A percentile compares a stretch with the other conserved stretches of the same genome.
Evolutionary conservation across 2,113 vertebrate species (phyloP).

Genomic region (Podilymbus podiceps): DNA sequence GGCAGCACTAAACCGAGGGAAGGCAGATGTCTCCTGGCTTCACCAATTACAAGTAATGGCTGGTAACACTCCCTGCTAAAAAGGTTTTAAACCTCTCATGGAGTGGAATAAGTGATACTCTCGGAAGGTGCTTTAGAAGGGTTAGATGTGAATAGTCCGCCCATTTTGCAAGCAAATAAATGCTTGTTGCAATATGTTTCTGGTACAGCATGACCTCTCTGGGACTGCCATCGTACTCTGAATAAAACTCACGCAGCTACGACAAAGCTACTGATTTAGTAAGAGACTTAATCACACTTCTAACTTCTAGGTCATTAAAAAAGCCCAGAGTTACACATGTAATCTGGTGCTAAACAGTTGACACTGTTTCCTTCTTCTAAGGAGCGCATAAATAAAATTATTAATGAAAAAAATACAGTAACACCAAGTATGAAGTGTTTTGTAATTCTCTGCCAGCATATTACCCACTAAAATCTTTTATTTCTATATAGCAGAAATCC

Average conservation of each 20-base stretch:
- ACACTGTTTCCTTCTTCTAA: neutral
- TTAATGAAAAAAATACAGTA: neutral
- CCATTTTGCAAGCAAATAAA: neutral
- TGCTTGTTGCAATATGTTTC: neutral
- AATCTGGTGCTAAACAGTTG: neutral
- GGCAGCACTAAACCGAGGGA: neutral
- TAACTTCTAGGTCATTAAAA: slow-evolving; percentile 5
- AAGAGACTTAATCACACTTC: slow-evolving; percentile 9
- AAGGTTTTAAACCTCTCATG: neutral
- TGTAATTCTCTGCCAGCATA: neutral
- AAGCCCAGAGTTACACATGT: neutral
- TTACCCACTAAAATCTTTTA: neutral
- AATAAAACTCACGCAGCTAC: neutral
- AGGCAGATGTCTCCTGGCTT: neutral
- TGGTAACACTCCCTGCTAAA: neutral
- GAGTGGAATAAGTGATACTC: neutral
- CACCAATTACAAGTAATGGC: neutral
- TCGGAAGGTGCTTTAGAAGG: neutral
- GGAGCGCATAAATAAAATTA: neutral
- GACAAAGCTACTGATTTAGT: slow-evolving; percentile 4
- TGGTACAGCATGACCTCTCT: neutral
- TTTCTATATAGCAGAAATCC: neutral
- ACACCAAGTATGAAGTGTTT: neutral
- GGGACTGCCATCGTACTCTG: neutral
- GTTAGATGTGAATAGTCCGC: neutral